phyloP scores from a whole-genome alignment of 2,797 vertebrate genomes.

The Balearica regulorum region DNA sequence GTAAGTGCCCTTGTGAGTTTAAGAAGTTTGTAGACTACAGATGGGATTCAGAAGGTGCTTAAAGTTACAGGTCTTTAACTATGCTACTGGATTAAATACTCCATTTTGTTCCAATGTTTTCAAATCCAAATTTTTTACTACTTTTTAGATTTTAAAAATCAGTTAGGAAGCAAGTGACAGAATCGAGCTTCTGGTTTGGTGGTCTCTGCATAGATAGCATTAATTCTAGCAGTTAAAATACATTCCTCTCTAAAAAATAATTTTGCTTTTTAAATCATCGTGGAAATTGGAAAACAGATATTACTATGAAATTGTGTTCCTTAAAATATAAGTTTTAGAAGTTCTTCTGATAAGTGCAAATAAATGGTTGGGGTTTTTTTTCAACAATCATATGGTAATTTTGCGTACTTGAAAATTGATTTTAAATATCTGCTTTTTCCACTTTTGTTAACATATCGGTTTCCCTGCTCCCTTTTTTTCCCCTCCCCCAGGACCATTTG shows the following conservation, averaged over 20 bases:
- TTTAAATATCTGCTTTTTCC: background rate
- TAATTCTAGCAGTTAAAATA: background rate
- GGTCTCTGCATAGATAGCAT: background rate
- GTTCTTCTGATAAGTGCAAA: background rate
- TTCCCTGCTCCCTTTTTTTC: background rate
- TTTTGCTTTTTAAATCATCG: background rate
- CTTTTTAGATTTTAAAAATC: background rate
- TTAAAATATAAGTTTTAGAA: background rate
- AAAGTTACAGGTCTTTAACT: background rate
- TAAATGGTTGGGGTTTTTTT: background rate
- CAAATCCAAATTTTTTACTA: background rate
- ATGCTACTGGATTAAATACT: background rate
- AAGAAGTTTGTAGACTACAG: background rate
- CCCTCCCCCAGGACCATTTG: slow-evolving; percentile 60
- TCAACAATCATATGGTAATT: background rate
- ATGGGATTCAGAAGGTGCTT: background rate
- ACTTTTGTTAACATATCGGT: background rate
- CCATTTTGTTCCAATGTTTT: background rate
- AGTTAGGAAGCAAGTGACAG: background rate
- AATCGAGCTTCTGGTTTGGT: background rate
- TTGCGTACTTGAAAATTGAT: background rate
- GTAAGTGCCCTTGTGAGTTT: background rate
- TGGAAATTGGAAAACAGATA: background rate
- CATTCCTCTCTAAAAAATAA: background rate
- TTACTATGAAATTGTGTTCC: background rate